A percentile compares a stretch with the other conserved stretches of the same genome.
Evolutionary conservation across 2,888 invertebrate species (phyloP).

Genomic region (Oxytorus armatus): DNA sequence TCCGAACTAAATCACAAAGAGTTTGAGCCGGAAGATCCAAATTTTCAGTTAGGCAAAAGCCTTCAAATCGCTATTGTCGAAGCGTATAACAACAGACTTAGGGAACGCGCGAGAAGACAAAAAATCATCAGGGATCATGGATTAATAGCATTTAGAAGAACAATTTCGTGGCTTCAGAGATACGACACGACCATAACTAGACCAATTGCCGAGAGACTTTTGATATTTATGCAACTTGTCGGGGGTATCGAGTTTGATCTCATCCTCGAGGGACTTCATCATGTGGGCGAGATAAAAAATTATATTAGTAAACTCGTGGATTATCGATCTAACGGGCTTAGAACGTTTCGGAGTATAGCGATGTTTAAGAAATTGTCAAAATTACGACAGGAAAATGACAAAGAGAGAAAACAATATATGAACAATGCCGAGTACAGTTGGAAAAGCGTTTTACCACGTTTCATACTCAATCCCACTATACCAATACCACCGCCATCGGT

Average conservation of each 20-base stretch:
- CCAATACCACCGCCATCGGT: conserved; percentile 70
- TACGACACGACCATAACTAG: conserved; percentile 89
- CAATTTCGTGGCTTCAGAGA: conserved; percentile 89
- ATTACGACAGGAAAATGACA: conserved; percentile 86
- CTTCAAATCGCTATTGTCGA: conserved; percentile 90
- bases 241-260: conserved; percentile 90
- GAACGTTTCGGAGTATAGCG: conserved; percentile 87
- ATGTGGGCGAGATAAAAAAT: conserved; percentile 89
- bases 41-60: conserved; percentile 86
- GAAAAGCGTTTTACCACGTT: conserved; percentile 74
- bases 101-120: conserved; percentile 90
- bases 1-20: conserved; percentile 78
- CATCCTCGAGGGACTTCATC: conserved; percentile 91
- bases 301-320: conserved; percentile 87
- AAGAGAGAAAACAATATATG: conserved; percentile 83
- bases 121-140: conserved; percentile 92
- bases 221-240: conserved; percentile 91
- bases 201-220: conserved; percentile 86
- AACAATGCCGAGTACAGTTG: conserved; percentile 81
- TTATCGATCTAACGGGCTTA: conserved; percentile 90
- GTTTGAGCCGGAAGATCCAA: conserved; percentile 85
- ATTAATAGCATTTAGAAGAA: conserved; percentile 90
- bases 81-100: conserved; percentile 91
- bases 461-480: conserved; percentile 62
- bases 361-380: conserved; percentile 89